phyloP scores from a whole-genome alignment of 2,888 invertebrate genomes.

The Unio delphinus region DNA sequence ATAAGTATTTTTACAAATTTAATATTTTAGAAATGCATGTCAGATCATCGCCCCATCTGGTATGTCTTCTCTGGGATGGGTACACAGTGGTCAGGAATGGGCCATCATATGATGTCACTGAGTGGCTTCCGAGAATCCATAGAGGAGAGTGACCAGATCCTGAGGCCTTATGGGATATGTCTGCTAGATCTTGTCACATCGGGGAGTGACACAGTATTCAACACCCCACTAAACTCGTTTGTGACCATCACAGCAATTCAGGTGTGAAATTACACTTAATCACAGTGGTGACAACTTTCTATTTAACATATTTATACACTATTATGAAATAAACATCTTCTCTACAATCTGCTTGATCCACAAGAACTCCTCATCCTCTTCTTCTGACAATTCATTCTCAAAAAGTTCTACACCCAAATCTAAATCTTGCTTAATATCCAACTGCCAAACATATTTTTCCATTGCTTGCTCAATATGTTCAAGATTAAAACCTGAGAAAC shows the following conservation, averaged over 20 bases:
- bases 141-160: conserved; percentile 81
- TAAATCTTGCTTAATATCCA: too few relatives aligned
- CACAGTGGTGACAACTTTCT: too few relatives aligned
- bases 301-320: too few relatives aligned
- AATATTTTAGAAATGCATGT: conserved; percentile 4
- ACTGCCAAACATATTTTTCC: too few relatives aligned
- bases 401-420: too few relatives aligned
- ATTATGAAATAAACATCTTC: too few relatives aligned
- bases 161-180: conserved; percentile 86
- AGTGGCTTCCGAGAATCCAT: conserved; percentile 87
- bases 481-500: too few relatives aligned
- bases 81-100: conserved; percentile 98
- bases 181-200: conserved; percentile 85
- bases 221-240: conserved; percentile 91
- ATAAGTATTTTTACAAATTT: not conserved
- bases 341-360: too few relatives aligned
- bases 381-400: too few relatives aligned
- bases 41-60: conserved; percentile 83
- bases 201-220: conserved; percentile 83
- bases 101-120: conserved; percentile 85
- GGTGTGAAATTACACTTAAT: conserved; percentile 69
- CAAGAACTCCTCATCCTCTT: too few relatives aligned
- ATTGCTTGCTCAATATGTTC: too few relatives aligned
- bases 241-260: conserved; percentile 95
- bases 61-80: conserved; percentile 98